phyloP scores from a whole-genome alignment of 2,113 vertebrate genomes.

The Reinhardtius hippoglossoides region DNA sequence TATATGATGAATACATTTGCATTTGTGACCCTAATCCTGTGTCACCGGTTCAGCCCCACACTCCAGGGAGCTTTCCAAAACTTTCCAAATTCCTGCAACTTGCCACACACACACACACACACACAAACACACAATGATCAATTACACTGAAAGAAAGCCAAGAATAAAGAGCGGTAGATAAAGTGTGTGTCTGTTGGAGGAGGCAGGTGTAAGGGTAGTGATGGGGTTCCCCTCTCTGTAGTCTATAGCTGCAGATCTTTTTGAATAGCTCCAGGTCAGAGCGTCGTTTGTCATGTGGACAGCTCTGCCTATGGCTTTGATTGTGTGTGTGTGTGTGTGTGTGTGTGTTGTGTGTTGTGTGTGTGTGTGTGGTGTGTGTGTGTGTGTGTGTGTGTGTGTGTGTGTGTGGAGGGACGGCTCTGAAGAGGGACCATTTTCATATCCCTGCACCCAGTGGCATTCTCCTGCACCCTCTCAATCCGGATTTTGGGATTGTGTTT shows the following conservation, averaged over 20 bases:
- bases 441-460: conserved; percentile 31
- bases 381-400: background rate
- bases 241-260: conserved; percentile 42
- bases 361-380: conserved; percentile 2
- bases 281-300: conserved; percentile 68
- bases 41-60: background rate
- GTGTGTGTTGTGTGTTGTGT: background rate
- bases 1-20: no score
- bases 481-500: conserved; percentile 50
- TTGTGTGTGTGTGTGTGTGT: conserved; percentile 2
- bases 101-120: background rate
- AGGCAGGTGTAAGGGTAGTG: conserved; percentile 25
- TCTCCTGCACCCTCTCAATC: conserved; percentile 39
- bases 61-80: background rate
- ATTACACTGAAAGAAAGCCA: background rate
- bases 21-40: no score
- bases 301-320: conserved; percentile 39
- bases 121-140: conserved; percentile 2
- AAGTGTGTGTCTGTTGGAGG: background rate
- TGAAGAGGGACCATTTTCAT: conserved; percentile 34
- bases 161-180: background rate
- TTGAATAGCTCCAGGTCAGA: conserved; percentile 46
- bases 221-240: conserved; percentile 59
- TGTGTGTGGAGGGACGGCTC: background rate
- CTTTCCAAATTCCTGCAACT: background rate